Conservation (phyloP, 2,888 invertebrate species). For the Steinernema scapterisci region DNA sequence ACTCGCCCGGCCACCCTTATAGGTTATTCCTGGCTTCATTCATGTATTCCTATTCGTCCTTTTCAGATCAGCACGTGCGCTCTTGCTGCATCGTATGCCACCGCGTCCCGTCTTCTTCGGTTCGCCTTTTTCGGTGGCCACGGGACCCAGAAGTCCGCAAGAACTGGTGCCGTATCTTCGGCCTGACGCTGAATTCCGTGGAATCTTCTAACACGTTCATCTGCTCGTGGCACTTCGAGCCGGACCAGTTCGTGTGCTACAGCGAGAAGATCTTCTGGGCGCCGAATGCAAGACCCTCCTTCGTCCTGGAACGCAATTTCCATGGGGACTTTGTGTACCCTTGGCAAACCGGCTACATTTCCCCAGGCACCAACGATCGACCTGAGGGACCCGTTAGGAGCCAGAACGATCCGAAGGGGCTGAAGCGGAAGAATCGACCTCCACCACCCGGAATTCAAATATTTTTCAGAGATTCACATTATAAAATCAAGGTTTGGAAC, state of each 20-base stretch:
- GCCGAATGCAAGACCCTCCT: conserved; percentile 14
- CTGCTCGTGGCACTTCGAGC: conserved; percentile 32
- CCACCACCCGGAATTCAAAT: conserved; percentile 17
- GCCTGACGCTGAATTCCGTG: background rate
- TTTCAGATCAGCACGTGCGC: background rate
- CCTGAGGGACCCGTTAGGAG: background rate
- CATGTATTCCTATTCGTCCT: background rate
- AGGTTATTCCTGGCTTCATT: background rate
- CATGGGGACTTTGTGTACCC: conserved; percentile 24
- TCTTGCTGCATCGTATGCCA: conserved; percentile 25
- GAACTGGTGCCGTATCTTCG: conserved; percentile 28
- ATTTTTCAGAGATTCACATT: conserved; percentile 20
- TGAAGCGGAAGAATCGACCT: conserved; percentile 24
- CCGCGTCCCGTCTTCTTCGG: background rate
- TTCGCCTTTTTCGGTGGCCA: conserved; percentile 21
- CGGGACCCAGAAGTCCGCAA: conserved; percentile 22
- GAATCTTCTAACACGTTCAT: background rate
- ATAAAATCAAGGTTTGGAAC: background rate
- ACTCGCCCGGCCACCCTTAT: background rate
- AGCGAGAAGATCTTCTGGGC: conserved; percentile 23
- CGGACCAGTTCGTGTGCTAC: conserved; percentile 28
- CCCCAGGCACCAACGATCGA: background rate
- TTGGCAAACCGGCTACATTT: conserved; percentile 23
- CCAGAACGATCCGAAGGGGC: conserved; percentile 15
- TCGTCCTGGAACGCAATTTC: conserved; percentile 16